Base-by-base conservation (phyloP, 1,140 invertebrate species). In the Solenopsis invicta region DNA sequence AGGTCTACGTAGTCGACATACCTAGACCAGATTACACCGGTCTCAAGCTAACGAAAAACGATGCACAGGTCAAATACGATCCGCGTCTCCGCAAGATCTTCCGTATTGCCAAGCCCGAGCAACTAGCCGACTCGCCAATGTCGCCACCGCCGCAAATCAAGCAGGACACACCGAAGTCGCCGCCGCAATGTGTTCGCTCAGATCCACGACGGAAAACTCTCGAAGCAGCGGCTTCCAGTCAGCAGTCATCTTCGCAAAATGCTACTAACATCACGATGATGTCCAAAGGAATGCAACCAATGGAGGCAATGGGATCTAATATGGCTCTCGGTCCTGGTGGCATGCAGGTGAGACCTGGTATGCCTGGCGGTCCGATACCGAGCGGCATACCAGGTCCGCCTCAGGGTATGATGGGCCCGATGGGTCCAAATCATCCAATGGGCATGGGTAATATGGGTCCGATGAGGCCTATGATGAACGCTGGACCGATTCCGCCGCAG, bases 21-120 rank as follows among this genome's bases (percentile, higher is more conserved):
- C 97, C 97, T 0, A 95, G 96, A 62, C 97, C 97, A 0, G 97
- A 97, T 91, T 98, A 98, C 90, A 96, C 96, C 0, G 97, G 97
- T 72, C 95, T 98, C 34, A 97, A 97, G 92, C 94, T 97, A 50
- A 97, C 96, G 87, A 96, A 96, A 54, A 97, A 96, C 77, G 97
- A 97, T 91, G 96, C 97, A 9, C 96, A 97, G 89, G 97, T 97
- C 1, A 95, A 97, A 66, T 96, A 96, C 4, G 97, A 98, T 96
- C 97, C 97, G 0, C 95, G 97, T 61, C 91, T 98, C 81, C 95
- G 97, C 85, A 97, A 97, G 94, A 97, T 98, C 56, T 97, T 98
- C 91, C 96, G 97, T 61, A 92, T 97, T 56, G 95, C 96, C 4
- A 94, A 96, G 52, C 95, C 96, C 13, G 97, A 97, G 41, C 56